Evolutionary conservation across 1,140 invertebrate species (phyloP).

Genomic region (Leptinotarsa lineolata): DNA sequence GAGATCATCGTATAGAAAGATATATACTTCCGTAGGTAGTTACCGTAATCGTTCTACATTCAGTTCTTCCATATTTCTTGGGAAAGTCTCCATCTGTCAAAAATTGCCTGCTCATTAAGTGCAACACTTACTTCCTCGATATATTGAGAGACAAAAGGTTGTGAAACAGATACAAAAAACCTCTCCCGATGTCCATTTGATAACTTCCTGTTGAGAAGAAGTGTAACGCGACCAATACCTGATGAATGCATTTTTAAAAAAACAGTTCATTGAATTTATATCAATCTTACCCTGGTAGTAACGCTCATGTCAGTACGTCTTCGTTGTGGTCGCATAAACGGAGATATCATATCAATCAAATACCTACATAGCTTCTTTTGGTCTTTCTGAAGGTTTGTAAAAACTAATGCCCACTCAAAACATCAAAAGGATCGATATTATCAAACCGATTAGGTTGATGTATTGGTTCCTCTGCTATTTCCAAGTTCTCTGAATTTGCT

Average conservation of each 20-base stretch:
- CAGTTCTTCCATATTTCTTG: constrained; percentile 19
- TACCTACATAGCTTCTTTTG: neutral
- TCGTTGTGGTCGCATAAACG: constrained; percentile 12
- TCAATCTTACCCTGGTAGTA: constrained; percentile 5
- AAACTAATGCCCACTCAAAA: neutral
- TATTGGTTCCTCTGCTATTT: neutral
- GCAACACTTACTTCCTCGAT: no score
- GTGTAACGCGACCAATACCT: neutral
- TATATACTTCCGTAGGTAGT: neutral
- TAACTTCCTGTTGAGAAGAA: neutral
- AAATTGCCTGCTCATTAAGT: neutral
- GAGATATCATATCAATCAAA: neutral
- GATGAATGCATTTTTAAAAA: neutral
- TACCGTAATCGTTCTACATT: neutral
- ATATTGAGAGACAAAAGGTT: no score
- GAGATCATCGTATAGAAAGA: neutral
- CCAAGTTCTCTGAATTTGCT: neutral
- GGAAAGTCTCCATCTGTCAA: constrained; percentile 10
- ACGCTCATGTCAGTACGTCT: neutral
- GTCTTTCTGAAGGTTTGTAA: neutral
- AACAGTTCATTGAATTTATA: neutral
- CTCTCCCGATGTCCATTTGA: neutral
- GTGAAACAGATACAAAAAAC: neutral
- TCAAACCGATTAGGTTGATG: neutral
- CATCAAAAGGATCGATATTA: constrained; percentile 9